Percentiles rank a stretch among this genome's conserved stretches.
These are phyloP conservation scores for Xyliphius kryptos DNA, from an alignment of 2,113 vertebrate genomes.

Conservation along the genomic window DNA sequence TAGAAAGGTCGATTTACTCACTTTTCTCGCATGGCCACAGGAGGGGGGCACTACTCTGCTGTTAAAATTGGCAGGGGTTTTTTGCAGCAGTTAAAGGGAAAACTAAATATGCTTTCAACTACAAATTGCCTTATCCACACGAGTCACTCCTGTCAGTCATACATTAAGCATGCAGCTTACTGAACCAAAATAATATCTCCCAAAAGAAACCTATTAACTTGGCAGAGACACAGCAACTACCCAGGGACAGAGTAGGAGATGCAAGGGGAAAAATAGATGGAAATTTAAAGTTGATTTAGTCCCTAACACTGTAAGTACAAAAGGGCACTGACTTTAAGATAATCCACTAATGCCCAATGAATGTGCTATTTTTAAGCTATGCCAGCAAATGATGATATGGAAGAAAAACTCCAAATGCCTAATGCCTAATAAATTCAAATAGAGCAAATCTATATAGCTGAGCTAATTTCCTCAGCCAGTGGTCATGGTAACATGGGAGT, in stretches of 20 bases:
- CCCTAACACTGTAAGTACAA: conserved; percentile 18
- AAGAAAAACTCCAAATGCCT: no score
- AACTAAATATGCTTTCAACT: conserved; percentile 56
- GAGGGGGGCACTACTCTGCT: conserved; percentile 42
- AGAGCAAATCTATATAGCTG: conserved; percentile 1
- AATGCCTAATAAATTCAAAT: no score
- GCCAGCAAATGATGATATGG: no score
- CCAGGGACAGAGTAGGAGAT: conserved; percentile 43
- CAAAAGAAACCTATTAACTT: conserved; percentile 67
- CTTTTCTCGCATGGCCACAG: conserved; percentile 40
- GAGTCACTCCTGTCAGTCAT: conserved; percentile 68
- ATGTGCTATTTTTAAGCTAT: no score
- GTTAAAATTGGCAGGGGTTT: conserved; percentile 42
- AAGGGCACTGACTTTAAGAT: conserved; percentile 33
- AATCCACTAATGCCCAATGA: conserved; percentile 46
- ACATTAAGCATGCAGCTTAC: conserved; percentile 70
- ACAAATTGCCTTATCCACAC: conserved; percentile 49
- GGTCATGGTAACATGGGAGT: conserved; percentile 30
- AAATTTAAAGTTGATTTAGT: conserved; percentile 44
- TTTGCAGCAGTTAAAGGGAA: conserved; percentile 48
- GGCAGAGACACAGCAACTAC: conserved; percentile 59
- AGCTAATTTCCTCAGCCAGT: conserved; percentile 14
- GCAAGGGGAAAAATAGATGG: conserved; percentile 47
- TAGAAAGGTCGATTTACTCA: conserved; percentile 43
- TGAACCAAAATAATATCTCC: conserved; percentile 70